Base-by-base conservation (phyloP, 2,113 vertebrate genomes). In the Paedocypris sp. region DNA sequence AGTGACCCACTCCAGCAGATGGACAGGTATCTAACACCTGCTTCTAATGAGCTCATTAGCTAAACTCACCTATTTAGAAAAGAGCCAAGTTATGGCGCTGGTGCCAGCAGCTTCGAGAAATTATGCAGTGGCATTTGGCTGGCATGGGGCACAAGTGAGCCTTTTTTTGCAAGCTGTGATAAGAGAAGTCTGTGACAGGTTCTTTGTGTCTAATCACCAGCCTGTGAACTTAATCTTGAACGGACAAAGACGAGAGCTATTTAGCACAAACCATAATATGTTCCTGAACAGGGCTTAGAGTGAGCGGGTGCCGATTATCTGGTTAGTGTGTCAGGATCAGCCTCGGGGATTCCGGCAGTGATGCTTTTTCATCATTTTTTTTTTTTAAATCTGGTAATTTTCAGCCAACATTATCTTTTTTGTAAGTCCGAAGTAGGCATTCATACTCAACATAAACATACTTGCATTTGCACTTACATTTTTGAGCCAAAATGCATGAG, bases 11-110 rank as follows among this genome's bases (percentile, higher is more conserved):
- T 64, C 35, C 7, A 5, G 35, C 23, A 35, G 64, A 33, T 41
- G n/a, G 35, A 49, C 60, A 60, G 69, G 49, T 67, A 68, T 43
- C 49, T 54, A 49, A 72, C 53, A 65, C 60, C 69, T 71, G 53
- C 57, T 60, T 19, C 23, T 45, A 64, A 72, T 41, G 43, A 72
- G 61, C 25, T 54, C 61, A 61, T 72, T 64, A 64, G 65, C 42
- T 58, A 64, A 60, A 54, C 46, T 61, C 43, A 28, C 32, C 48
- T 59, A 15, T 60, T 59, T 60, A 56, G 48, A 23, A 39, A 12
- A 2, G 25, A 33, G 31, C 62, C 4, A 31, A 64, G 47, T 46
- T 60, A 19, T 57, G 15, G 49, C 36, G n/a, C 9, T 1, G 26
- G 54, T 58, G 54, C 54, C 54, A 58, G 18, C 26, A 42, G 54